Evolutionary conservation across 2,113 vertebrate species (phyloP).

Genomic region (Neomonachus schauinslandi): DNA sequence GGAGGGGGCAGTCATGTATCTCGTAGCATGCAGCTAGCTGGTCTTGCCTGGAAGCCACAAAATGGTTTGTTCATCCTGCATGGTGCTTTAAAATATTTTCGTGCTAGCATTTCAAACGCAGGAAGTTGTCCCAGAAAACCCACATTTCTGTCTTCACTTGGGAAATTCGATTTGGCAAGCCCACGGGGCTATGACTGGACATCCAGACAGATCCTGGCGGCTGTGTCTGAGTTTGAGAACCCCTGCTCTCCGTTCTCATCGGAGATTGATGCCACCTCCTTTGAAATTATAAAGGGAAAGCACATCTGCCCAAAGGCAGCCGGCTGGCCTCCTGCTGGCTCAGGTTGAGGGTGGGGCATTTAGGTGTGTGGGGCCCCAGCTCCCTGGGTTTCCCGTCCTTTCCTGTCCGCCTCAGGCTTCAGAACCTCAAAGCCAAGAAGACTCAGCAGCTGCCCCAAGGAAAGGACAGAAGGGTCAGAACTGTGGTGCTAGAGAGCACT

Average conservation of each 20-base stretch:
- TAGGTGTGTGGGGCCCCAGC: not conserved
- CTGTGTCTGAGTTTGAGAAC: not conserved
- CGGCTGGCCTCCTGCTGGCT: not conserved
- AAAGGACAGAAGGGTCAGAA: not conserved
- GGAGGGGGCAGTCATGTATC: not conserved
- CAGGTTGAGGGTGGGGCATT: too few species aligned
- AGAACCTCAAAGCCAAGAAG: not conserved
- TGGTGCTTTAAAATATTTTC: not conserved
- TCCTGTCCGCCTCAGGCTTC: not conserved
- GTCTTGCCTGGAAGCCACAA: not conserved
- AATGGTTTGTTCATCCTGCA: rapidly evolving
- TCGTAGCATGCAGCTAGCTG: rapidly evolving
- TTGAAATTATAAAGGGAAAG: not conserved
- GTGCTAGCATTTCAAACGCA: rapidly evolving
- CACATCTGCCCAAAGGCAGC: rapidly evolving
- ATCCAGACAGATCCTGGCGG: rapidly evolving
- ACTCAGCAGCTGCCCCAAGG: not conserved
- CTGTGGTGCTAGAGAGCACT: rapidly evolving
- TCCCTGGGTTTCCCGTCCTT: not conserved
- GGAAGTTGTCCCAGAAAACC: not conserved
- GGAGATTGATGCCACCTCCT: rapidly evolving
- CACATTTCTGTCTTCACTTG: not conserved
- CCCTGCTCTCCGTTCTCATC: rapidly evolving
- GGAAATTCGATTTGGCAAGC: rapidly evolving
- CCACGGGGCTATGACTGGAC: not conserved